Conservation (phyloP, 2,888 invertebrate genomes). For the Microdon myrmicae region DNA sequence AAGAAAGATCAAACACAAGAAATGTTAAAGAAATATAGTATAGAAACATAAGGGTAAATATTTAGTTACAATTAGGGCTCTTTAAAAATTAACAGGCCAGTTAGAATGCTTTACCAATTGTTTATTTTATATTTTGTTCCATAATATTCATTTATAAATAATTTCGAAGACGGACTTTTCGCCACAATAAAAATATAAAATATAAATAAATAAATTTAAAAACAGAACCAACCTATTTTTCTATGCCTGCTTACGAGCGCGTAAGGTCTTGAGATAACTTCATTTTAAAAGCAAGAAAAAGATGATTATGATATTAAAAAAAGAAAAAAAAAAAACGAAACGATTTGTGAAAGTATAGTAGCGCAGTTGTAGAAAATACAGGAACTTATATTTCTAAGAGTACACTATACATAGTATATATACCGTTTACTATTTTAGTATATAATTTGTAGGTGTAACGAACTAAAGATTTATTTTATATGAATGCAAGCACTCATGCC, state of each 20-base stretch:
- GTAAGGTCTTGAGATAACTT: constrained; percentile 15
- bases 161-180: no score
- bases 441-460: constrained; percentile 43
- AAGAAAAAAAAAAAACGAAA: constrained; percentile 22
- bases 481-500: no score
- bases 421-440: constrained; percentile 52
- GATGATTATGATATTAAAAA: constrained; percentile 4
- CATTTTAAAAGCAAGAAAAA: constrained; percentile 22
- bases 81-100: no score
- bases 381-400: constrained; percentile 51
- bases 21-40: no score
- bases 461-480: constrained; percentile 40
- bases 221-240: constrained; percentile 36
- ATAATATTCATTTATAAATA: no score
- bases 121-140: no score
- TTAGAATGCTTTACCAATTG: no score
- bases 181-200: no score
- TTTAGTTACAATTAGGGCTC: no score
- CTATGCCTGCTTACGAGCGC: constrained; percentile 34
- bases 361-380: constrained; percentile 52
- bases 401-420: no score
- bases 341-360: constrained; percentile 36
- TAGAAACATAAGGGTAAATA: no score
- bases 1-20: no score
- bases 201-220: constrained; percentile 20